Conservation (phyloP, 2,888 invertebrate genomes). For the Noctua janthe region DNA sequence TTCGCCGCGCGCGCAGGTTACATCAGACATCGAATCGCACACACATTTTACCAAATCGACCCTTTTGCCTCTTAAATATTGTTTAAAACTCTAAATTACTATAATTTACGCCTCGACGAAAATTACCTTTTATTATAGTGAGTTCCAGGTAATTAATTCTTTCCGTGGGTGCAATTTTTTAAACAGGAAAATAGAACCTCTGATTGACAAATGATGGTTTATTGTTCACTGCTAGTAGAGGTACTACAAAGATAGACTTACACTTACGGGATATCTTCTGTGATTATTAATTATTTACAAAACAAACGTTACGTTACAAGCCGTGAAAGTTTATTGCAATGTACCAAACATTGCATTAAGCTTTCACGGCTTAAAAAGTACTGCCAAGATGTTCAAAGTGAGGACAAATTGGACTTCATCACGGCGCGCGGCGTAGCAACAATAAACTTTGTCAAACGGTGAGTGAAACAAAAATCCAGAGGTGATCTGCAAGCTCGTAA, state of each 20-base stretch:
- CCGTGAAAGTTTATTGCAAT: too few relatives aligned
- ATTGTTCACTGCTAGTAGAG: background rate
- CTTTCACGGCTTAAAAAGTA: too few relatives aligned
- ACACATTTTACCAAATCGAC: conserved; percentile 55
- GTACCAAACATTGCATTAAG: too few relatives aligned
- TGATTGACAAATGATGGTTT: background rate
- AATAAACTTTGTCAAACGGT: background rate
- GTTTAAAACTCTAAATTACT: conserved; percentile 33
- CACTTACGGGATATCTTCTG: too few relatives aligned
- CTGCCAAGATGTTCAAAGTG: too few relatives aligned
- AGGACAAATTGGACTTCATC: too few relatives aligned
- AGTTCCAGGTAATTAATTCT: background rate
- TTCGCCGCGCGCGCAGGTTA: conserved; percentile 54
- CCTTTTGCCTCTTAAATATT: conserved; percentile 44
- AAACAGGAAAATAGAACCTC: background rate
- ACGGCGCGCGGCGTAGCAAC: background rate
- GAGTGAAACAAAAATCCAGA: background rate
- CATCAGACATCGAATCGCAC: conserved; percentile 39
- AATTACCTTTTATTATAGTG: background rate
- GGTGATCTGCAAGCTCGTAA: background rate
- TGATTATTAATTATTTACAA: too few relatives aligned
- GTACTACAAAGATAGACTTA: background rate
- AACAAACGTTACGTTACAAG: too few relatives aligned
- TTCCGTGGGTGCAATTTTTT: background rate
- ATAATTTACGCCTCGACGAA: conserved; percentile 10